Base-by-base conservation (phyloP, 2,797 vertebrate species). In the Typhlichthys subterraneus region DNA sequence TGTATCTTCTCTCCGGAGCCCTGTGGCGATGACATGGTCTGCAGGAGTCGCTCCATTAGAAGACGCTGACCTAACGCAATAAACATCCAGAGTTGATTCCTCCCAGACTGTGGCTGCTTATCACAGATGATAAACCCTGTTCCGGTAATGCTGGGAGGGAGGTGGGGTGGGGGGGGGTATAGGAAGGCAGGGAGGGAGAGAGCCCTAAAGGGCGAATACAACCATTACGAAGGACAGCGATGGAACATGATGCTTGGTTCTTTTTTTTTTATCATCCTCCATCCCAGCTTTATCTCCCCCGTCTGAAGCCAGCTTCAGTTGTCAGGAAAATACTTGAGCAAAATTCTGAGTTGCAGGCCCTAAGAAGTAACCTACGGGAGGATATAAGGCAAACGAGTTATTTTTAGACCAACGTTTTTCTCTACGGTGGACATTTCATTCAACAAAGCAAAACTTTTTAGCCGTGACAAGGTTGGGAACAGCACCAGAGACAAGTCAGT, bases 311-410 rank as follows among this genome's bases (percentile, higher is more conserved):
- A 82, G 81, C 86, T 89, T 88, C 86, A 87, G 67, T 89, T 91
- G 88, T 89, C 86, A 87, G 85, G 86, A 89, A 89, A 90, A 92
- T 88, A 85, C 77, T 86, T 75, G 79, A 85, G 82, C 75, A 81
- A 76, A 77, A 76, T 74, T 75, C 82, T 55, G 70, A 83, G 76
- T 85, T 63, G 48, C 65, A 75, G 79, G 75, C 72, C 69, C 82
- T 85, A 79, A 80, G 72, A 77, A 83, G 84, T 83, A 65, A 86
- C 74, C 69, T 50, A 4, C 38, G 64, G 68, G 31, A 59, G 49
- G 69, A 72, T 46, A 50, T 33, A 15, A 17, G 31, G 59, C 56
- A 58, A 75, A 73, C 33, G 71, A 45, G 70, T 42, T 88, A 86
- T 89, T 90, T 92, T 88, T 90, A 85, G 85, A 79, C 0, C 38